Evolutionary conservation across 2,113 vertebrate species (phyloP).

Genomic region (Isurus oxyrinchus): DNA sequence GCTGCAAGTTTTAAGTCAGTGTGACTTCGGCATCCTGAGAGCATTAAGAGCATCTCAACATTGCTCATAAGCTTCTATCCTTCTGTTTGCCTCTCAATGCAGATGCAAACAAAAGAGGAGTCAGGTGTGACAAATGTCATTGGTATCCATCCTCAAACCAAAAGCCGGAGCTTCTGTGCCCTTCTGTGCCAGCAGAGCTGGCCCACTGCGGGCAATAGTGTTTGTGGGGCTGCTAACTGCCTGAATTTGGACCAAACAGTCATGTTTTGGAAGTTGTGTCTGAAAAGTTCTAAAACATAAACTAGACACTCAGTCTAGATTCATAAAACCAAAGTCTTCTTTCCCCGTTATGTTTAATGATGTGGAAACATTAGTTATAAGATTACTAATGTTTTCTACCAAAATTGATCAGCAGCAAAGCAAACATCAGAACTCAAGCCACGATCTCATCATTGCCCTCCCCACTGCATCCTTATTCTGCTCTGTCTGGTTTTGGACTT

Average conservation of each 20-base stretch:
- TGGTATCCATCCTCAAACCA: not conserved
- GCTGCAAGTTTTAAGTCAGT: not conserved
- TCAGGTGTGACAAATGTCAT: not conserved
- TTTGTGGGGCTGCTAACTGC: not conserved
- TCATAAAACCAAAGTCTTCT: not conserved
- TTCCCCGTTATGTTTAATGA: not conserved
- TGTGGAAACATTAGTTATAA: not conserved
- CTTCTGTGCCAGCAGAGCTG: not conserved
- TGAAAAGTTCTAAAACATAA: not conserved
- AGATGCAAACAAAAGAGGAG: not conserved
- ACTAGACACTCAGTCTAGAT: not conserved
- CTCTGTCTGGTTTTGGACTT: not conserved
- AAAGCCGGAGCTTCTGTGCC: not conserved
- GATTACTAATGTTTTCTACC: not conserved
- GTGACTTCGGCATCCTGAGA: not conserved
- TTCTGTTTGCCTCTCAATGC: not conserved
- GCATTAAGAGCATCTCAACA: not conserved
- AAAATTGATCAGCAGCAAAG: not conserved
- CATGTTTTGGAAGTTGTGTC: not conserved
- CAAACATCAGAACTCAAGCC: not conserved
- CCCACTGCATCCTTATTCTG: not conserved
- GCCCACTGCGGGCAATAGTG: not conserved
- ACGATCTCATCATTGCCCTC: not conserved
- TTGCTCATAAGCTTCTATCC: not conserved
- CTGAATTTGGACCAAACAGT: not conserved